Evolutionary conservation across 2,888 invertebrate genomes (phyloP).

Genomic region (Leptinotarsa tumamoca): DNA sequence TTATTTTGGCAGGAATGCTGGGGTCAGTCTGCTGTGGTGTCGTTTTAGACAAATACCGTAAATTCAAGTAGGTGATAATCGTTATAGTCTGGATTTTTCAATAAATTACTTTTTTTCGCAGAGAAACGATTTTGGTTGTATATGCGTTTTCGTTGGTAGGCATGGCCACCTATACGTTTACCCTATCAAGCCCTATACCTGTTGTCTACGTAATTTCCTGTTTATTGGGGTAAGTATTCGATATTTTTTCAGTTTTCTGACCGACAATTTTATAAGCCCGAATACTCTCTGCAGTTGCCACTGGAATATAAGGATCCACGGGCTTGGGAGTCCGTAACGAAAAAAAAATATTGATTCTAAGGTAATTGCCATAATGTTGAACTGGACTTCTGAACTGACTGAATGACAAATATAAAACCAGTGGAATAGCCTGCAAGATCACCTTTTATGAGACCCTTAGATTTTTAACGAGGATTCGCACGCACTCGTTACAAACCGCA

Average conservation of each 20-base stretch:
- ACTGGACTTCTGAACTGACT: no score
- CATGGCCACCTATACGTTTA: constrained; percentile 94
- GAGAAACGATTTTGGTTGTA: constrained; percentile 91
- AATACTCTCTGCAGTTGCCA: no score
- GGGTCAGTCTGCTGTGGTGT: constrained; percentile 94
- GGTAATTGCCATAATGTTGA: no score
- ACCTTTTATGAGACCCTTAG: no score
- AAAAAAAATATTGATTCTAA: no score
- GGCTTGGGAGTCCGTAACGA: no score
- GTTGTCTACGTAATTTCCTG: constrained; percentile 90
- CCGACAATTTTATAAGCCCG: neutral
- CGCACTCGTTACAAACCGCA: no score
- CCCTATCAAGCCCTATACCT: constrained; percentile 81
- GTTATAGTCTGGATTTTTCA: neutral
- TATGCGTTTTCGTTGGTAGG: constrained; percentile 91
- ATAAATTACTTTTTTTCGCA: constrained; percentile 62
- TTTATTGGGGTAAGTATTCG: constrained; percentile 81
- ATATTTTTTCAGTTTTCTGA: neutral
- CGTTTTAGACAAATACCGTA: constrained; percentile 91
- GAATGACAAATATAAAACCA: no score
- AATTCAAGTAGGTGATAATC: constrained; percentile 80
- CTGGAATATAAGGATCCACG: no score
- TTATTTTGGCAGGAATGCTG: constrained; percentile 92
- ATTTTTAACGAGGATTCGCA: no score
- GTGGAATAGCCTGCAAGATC: no score